A percentile compares a stretch with the other conserved stretches of the same genome.
Conservation (phyloP, 2,113 vertebrate genomes). For the Corydoras sp. region DNA sequence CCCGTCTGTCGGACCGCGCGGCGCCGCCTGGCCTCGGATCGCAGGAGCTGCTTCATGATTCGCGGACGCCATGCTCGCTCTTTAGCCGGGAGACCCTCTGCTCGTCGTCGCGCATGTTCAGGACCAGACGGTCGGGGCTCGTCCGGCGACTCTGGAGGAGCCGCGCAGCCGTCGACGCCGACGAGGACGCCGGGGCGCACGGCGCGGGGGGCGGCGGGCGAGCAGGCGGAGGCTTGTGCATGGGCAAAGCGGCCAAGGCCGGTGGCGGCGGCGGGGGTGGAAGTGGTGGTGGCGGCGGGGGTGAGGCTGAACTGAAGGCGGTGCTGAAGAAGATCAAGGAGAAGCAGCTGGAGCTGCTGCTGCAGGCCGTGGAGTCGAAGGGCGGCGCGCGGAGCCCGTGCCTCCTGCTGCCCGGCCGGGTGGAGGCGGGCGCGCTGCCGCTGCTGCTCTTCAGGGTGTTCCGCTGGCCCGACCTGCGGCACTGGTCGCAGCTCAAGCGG, state of each 20-base stretch:
- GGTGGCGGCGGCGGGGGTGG: slow-evolving; percentile 66
- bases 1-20: slow-evolving; percentile 69
- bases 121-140: slow-evolving; percentile 97
- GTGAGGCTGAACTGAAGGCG: slow-evolving; percentile 84
- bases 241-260: slow-evolving; percentile 75
- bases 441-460: slow-evolving; percentile 93
- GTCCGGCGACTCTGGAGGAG: slow-evolving; percentile 97
- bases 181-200: slow-evolving; percentile 65
- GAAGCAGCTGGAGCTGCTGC: slow-evolving; percentile 85
- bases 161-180: slow-evolving; percentile 86
- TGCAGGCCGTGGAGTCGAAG: slow-evolving; percentile 90
- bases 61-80: slow-evolving; percentile 93
- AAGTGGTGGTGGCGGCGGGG: slow-evolving; percentile 52
- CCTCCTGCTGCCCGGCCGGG: slow-evolving; percentile 80
- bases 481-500: slow-evolving; percentile 90
- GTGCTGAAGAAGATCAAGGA: slow-evolving; percentile 90
- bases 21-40: slow-evolving; percentile 80
- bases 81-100: slow-evolving; percentile 85
- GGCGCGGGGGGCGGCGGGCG: slow-evolving; percentile 47
- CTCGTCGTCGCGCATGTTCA: slow-evolving; percentile 95
- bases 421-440: slow-evolving; percentile 85
- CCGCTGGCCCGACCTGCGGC: slow-evolving; percentile 93
- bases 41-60: slow-evolving; percentile 97
- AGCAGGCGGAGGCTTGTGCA: slow-evolving; percentile 79
- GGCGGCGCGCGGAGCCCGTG: slow-evolving; percentile 85